Evolutionary conservation across 2,888 invertebrate genomes (phyloP), one percentile per base, ranked within the genome.

Genomic region (Apocheima hispidaria): DNA sequence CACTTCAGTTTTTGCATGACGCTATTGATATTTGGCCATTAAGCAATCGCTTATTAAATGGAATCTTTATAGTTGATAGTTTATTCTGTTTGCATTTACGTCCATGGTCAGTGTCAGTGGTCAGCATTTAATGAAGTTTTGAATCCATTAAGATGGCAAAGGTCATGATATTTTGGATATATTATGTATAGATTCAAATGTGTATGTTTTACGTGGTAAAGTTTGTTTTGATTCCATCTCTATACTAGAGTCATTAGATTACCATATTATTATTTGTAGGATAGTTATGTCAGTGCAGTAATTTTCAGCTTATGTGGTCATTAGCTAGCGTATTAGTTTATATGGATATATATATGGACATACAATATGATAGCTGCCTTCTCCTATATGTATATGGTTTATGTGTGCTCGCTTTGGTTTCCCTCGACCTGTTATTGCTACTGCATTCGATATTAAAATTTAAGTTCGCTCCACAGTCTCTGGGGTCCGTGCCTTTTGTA

Each of bases 1-100:
- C 60, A 63, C 60, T 63, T 60, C 38, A 20, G 55, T 40, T 55
- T 64, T 60, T 59, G 65, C 38, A 59, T 61, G 65, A 65, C 52
- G 65, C 58, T 48, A 59, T 40, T 28, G 46, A 51, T 55, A 38
- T 60, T 51, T 51, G 46, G 28, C 33, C 51, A 63, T 57, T 41
- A 43, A 48, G 26, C 35, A 51, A 58, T 51, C 38, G 49, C 41
- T 30, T 50, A 54, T 54, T 30, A 60, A 51, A 55, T 51, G 49
- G 50, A 50, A 30, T 30, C 44, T 64, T 49, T 44, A 52, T 59
- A n/a, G n/a, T 59, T 54, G 33, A 36, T 50, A 14, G 28, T 21
- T 48, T 51, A 44, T 46, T 53, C 46, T 50, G 20, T 55, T 43
- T 49, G 18, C 16, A 12, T 48, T 43, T 41, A 63, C 56, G 18